A percentile compares a stretch with the other conserved stretches of the same genome.
phyloP scores from a whole-genome alignment of 2,113 vertebrate species.

The Trinectes maculatus region DNA sequence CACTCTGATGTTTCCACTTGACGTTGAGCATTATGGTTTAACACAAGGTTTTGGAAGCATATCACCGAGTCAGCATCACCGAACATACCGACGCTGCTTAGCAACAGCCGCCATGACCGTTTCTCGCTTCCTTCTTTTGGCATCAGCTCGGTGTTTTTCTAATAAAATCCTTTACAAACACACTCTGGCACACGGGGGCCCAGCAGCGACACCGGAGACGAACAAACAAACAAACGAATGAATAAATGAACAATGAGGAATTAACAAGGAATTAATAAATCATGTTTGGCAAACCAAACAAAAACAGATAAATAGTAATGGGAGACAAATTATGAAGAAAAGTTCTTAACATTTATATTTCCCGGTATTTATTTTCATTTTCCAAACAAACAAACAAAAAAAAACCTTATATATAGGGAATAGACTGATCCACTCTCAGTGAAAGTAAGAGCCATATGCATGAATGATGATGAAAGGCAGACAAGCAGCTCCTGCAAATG shows the following conservation, averaged over 20 bases:
- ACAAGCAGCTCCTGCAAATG: constrained; percentile 56
- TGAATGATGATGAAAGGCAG: constrained; percentile 57
- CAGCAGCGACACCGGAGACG: neutral
- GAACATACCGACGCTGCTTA: constrained; percentile 1
- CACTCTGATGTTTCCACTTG: neutral
- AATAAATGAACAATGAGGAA: neutral
- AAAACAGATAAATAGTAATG: neutral
- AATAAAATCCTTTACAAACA: neutral
- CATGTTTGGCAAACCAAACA: neutral
- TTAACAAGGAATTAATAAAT: neutral
- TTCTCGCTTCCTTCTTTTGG: neutral
- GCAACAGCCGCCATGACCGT: constrained; percentile 1
- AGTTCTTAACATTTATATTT: neutral
- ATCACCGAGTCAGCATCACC: neutral
- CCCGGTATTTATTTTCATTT: neutral
- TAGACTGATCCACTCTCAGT: constrained; percentile 41
- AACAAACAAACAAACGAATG: neutral
- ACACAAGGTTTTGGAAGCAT: neutral
- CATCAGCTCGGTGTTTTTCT: constrained; percentile 6
- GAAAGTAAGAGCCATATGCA: constrained; percentile 46
- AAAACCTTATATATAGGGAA: constrained; percentile 21
- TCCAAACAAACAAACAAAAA: too few relatives aligned
- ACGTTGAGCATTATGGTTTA: neutral
- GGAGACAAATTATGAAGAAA: neutral
- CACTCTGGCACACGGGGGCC: neutral